Percentiles rank a stretch among this genome's conserved stretches.
Conservation (phyloP, 2,797 vertebrate genomes). For the Gallirallus australis region DNA sequence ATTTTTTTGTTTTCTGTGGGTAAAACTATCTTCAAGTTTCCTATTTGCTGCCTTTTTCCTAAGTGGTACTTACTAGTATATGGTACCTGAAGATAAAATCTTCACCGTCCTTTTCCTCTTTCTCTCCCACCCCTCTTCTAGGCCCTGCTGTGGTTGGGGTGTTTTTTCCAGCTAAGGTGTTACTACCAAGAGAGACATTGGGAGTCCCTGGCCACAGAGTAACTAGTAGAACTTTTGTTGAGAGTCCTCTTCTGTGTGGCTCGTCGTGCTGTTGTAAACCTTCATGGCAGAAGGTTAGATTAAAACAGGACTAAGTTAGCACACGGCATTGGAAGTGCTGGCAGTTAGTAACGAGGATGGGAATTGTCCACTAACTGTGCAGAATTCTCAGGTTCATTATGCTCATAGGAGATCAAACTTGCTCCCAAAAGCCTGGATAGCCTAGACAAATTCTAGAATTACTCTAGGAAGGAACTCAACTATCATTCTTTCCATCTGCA, state of each 20-base stretch:
- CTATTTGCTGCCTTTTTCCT: conserved; percentile 37
- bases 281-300: conserved; percentile 47
- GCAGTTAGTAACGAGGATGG: background rate
- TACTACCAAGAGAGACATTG: background rate
- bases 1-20: conserved; percentile 55
- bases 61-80: conserved; percentile 24
- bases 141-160: background rate
- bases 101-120: conserved; percentile 4
- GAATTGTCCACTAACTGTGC: conserved; percentile 54
- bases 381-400: conserved; percentile 53
- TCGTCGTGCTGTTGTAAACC: background rate
- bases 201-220: background rate
- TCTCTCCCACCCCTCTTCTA: background rate
- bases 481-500: background rate
- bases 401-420: conserved; percentile 10
- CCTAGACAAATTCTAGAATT: conserved; percentile 17
- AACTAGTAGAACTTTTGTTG: background rate
- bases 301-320: background rate
- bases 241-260: background rate
- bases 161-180: background rate
- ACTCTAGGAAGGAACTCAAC: conserved; percentile 3
- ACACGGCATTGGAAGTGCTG: conserved; percentile 47
- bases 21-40: conserved; percentile 59
- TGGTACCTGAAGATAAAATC: conserved; percentile 65
- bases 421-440: conserved; percentile 8